Percentiles rank a stretch among this genome's conserved stretches.
Evolutionary conservation across 2,888 invertebrate genomes (phyloP).

Genomic region (Adineta ricciae): DNA sequence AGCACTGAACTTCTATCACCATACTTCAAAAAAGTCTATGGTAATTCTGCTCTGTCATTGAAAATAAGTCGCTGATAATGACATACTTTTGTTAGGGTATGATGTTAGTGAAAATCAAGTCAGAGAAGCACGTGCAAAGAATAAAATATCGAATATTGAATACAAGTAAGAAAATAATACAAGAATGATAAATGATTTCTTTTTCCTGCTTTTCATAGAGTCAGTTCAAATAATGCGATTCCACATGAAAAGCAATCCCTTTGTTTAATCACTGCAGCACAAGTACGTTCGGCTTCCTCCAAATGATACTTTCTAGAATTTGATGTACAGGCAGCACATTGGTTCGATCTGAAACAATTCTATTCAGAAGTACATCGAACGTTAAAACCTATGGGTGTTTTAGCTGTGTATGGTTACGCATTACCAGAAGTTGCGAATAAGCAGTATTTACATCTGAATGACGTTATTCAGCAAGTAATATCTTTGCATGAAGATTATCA

Average conservation of each 20-base stretch:
- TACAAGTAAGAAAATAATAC: not conserved
- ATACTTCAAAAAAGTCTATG: slow-evolving; percentile 6
- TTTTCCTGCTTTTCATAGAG: not conserved
- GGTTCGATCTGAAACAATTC: not conserved
- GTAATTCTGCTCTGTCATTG: not conserved
- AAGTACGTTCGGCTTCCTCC: not conserved
- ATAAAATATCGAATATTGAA: not conserved
- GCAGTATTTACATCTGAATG: not conserved
- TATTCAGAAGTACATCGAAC: not conserved
- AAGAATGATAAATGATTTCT: not conserved
- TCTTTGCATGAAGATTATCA: not conserved
- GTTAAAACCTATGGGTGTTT: not conserved
- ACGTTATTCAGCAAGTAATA: not conserved
- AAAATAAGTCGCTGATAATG: not conserved
- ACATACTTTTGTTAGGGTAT: not conserved
- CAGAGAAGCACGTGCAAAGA: not conserved
- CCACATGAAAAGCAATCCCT: not conserved
- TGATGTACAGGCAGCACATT: not conserved
- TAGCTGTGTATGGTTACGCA: not conserved
- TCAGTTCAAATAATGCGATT: not conserved
- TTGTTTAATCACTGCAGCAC: not conserved
- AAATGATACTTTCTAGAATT: not conserved
- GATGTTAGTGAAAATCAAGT: slow-evolving; percentile 16
- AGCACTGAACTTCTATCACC: not conserved
- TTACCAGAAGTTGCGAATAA: not conserved